phyloP scores from a whole-genome alignment of 2,888 invertebrate genomes.

The Scaptomyza polygonia region DNA sequence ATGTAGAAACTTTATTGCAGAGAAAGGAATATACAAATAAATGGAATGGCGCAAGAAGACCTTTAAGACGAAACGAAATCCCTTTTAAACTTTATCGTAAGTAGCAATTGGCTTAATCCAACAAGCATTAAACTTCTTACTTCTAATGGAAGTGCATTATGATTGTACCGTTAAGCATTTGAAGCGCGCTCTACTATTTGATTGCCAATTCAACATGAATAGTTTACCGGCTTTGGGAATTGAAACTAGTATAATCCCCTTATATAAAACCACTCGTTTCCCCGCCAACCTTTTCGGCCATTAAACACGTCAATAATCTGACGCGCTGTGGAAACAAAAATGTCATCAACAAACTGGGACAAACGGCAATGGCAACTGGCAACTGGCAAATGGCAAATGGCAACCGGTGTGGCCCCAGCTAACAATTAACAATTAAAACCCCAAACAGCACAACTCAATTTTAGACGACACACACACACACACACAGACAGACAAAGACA shows the following conservation, averaged over 20 bases:
- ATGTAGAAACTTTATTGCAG: too few relatives aligned
- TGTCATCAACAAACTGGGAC: conserved; percentile 57
- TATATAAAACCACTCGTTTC: neutral
- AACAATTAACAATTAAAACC: conserved; percentile 80
- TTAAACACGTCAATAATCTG: conserved; percentile 57
- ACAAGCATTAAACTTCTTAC: neutral
- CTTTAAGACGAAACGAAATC: too few relatives aligned
- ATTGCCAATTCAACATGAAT: conserved; percentile 14
- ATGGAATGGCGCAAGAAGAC: too few relatives aligned
- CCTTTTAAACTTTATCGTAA: too few relatives aligned
- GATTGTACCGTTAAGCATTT: conserved; percentile 4
- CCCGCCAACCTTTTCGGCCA: conserved; percentile 12
- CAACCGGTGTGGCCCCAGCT: conserved; percentile 57
- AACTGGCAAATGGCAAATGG: conserved; percentile 4
- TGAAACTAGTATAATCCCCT: conserved; percentile 18
- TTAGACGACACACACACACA: conserved; percentile 36
- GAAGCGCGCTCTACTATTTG: conserved; percentile 23
- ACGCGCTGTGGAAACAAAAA: conserved; percentile 34
- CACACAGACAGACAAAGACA: conserved; percentile 35
- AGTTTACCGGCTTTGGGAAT: conserved; percentile 21
- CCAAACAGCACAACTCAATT: conserved; percentile 80
- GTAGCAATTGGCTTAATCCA: neutral
- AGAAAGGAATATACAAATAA: too few relatives aligned
- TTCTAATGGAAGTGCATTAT: conserved; percentile 13
- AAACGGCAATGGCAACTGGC: neutral